A percentile compares a stretch with the other conserved stretches of the same genome.
Evolutionary conservation across 2,888 invertebrate genomes (phyloP).

Genomic region (Dryomyza anilis): DNA sequence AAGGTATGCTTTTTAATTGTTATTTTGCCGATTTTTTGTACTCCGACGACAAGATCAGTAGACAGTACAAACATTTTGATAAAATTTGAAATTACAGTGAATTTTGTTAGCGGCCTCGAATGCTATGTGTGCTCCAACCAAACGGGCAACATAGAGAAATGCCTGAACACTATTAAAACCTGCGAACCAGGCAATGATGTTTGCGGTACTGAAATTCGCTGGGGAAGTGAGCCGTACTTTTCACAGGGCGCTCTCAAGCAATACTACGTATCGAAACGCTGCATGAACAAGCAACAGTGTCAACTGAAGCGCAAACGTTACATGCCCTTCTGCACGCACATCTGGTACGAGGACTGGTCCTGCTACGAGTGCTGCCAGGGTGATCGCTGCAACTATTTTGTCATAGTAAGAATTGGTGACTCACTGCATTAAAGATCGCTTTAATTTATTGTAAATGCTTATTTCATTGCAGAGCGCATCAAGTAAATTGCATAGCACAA

Average conservation of each 20-base stretch:
- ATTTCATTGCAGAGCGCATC: conserved; percentile 8
- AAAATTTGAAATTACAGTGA: conserved; percentile 39
- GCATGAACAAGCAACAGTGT: conserved; percentile 82
- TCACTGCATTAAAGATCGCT: background rate
- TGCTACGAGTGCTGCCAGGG: conserved; percentile 96
- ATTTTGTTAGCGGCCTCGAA: conserved; percentile 69
- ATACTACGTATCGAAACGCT: conserved; percentile 89
- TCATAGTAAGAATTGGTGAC: conserved; percentile 76
- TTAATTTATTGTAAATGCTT: background rate
- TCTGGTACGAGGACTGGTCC: conserved; percentile 96
- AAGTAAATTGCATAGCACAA: background rate
- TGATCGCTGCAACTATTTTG: conserved; percentile 92
- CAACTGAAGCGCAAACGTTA: conserved; percentile 71
- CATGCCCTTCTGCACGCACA: conserved; percentile 83
- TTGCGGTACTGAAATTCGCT: conserved; percentile 80
- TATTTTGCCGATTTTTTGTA: background rate
- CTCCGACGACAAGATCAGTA: background rate
- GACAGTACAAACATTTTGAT: background rate
- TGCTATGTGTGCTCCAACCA: conserved; percentile 95
- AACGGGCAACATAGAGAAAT: conserved; percentile 90
- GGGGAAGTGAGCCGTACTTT: conserved; percentile 95
- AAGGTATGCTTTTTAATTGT: conserved; percentile 47
- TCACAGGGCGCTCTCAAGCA: conserved; percentile 91
- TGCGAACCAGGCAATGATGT: conserved; percentile 79
- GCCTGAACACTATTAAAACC: conserved; percentile 86